Conservation (phyloP, 2,113 vertebrate genomes). For the Campylomormyrus tamandua region DNA sequence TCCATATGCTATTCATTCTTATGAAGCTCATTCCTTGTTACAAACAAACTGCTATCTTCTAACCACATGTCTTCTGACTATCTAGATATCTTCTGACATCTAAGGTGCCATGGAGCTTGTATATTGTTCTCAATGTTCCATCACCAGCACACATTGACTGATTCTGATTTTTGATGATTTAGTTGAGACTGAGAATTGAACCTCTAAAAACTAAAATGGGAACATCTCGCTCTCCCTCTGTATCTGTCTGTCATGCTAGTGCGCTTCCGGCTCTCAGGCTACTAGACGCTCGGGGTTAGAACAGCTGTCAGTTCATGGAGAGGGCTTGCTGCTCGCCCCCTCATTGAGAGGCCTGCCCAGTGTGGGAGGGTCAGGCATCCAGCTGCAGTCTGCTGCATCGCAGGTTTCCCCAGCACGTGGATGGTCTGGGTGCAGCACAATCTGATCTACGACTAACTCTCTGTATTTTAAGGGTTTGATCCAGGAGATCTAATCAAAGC, state of each 20-base stretch:
- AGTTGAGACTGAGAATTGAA: neutral
- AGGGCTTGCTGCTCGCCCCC: constrained; percentile 25
- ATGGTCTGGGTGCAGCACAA: constrained; percentile 23
- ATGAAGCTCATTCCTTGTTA: neutral
- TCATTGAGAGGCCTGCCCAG: constrained; percentile 25
- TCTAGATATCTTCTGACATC: neutral
- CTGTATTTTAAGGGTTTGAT: constrained; percentile 47
- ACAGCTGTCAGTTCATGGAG: constrained; percentile 47
- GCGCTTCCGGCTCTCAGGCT: neutral
- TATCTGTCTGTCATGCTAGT: neutral
- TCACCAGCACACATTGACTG: neutral
- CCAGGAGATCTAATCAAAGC: constrained; percentile 38
- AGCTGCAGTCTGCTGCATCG: neutral
- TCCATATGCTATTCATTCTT: neutral
- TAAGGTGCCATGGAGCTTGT: neutral
- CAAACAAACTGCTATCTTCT: neutral
- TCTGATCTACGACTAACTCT: constrained; percentile 27
- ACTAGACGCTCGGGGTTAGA: constrained; percentile 27
- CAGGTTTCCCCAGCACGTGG: neutral
- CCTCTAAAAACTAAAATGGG: neutral
- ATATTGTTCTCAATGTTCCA: neutral
- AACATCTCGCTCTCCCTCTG: neutral
- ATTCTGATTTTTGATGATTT: neutral
- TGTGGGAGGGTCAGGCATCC: constrained; percentile 22
- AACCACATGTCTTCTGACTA: neutral